Evolutionary conservation across 2,113 vertebrate species (phyloP).

Genomic region (Arenaria interpres): DNA sequence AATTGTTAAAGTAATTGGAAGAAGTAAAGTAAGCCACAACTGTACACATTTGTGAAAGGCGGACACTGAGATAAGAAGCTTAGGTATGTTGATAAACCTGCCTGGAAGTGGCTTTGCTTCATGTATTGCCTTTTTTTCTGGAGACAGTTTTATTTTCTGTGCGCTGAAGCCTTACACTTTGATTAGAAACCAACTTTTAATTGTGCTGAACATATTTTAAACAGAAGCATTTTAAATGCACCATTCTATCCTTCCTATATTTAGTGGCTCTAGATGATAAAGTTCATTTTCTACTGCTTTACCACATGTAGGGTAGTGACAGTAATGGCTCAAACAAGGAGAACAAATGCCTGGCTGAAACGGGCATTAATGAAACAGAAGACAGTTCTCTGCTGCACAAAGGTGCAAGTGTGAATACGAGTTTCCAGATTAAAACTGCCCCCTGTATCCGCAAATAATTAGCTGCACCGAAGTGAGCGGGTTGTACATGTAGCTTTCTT

Average conservation of each 20-base stretch:
- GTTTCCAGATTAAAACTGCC: background rate
- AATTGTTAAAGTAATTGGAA: background rate
- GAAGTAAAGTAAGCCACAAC: constrained; percentile 1
- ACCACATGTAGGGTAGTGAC: background rate
- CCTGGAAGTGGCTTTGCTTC: background rate
- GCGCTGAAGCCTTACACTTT: background rate
- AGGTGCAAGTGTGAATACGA: background rate
- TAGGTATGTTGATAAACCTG: background rate
- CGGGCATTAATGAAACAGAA: background rate
- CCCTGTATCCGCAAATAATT: background rate
- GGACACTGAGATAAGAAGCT: background rate
- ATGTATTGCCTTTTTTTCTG: background rate
- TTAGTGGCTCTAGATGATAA: background rate
- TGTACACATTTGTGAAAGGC: background rate
- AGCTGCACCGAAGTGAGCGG: background rate
- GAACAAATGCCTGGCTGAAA: background rate
- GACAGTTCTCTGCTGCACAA: background rate
- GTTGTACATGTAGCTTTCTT: background rate
- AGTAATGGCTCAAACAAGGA: background rate
- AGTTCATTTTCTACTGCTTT: background rate
- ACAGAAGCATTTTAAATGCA: background rate
- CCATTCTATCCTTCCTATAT: background rate
- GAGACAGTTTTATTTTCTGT: background rate
- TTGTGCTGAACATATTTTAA: background rate
- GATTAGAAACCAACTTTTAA: background rate